Conservation (phyloP, 1,140 invertebrate species). For the Drosophila sp. region DNA sequence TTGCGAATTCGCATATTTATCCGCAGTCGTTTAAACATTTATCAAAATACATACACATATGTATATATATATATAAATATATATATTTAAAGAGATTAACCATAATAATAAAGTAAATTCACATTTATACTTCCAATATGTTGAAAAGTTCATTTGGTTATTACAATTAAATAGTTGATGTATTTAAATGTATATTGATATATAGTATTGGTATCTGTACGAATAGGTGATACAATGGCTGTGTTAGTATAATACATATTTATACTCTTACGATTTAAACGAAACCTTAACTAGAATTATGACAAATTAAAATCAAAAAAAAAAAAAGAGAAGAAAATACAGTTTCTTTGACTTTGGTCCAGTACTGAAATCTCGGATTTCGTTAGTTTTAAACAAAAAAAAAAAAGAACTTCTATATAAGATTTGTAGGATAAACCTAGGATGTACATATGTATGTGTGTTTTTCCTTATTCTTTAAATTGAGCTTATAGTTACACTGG, state of each 20-base stretch:
- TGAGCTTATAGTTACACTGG: constrained; percentile 39
- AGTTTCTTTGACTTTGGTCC: constrained; percentile 74
- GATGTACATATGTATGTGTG: constrained; percentile 17
- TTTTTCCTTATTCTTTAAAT: constrained; percentile 34
- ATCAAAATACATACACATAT: constrained; percentile 53
- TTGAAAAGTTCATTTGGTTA: constrained; percentile 50
- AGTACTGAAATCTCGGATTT: constrained; percentile 79
- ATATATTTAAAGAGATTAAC: constrained; percentile 12
- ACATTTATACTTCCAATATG: constrained; percentile 58
- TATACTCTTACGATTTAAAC: constrained; percentile 31
- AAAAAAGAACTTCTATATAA: background rate
- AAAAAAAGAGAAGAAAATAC: constrained; percentile 68
- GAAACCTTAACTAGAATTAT: constrained; percentile 29
- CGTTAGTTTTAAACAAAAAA: constrained; percentile 67
- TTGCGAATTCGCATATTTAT: background rate
- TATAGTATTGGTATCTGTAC: constrained; percentile 8
- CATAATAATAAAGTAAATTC: constrained; percentile 51
- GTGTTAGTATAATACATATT: constrained; percentile 46
- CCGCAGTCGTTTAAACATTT: constrained; percentile 29
- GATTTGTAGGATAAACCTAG: background rate
- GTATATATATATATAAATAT: constrained; percentile 31
- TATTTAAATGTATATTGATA: constrained; percentile 24
- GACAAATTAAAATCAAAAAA: constrained; percentile 64
- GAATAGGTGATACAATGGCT: constrained; percentile 41
- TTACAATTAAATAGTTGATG: constrained; percentile 38